A percentile compares a stretch with the other conserved stretches of the same genome.
Conservation (phyloP, 2,113 vertebrate species). For the Pangasianodon gigas region DNA sequence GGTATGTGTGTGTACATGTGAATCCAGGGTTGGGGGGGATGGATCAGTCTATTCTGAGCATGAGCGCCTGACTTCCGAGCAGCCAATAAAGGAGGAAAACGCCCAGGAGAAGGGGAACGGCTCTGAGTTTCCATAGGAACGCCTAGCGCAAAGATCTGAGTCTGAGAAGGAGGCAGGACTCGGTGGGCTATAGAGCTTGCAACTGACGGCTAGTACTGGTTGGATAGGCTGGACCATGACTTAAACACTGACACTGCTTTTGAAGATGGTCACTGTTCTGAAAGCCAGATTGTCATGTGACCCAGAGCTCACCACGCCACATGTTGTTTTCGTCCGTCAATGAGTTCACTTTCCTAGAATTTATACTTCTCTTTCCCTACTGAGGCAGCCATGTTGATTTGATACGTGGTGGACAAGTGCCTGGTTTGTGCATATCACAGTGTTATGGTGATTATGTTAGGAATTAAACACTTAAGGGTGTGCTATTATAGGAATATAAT, state of each 20-base stretch:
- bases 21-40: constrained; percentile 30
- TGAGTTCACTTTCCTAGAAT: constrained; percentile 16
- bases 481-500: neutral
- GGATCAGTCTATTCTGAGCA: constrained; percentile 59
- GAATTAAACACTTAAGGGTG: neutral
- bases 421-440: neutral
- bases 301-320: neutral
- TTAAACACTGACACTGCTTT: constrained; percentile 30
- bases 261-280: constrained; percentile 18
- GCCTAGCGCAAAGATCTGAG: constrained; percentile 45
- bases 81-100: constrained; percentile 61
- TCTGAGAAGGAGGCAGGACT: constrained; percentile 46
- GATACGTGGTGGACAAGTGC: neutral
- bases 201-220: constrained; percentile 45
- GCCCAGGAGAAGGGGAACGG: constrained; percentile 46
- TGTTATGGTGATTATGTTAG: neutral
- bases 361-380: neutral
- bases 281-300: constrained; percentile 49
- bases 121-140: constrained; percentile 59
- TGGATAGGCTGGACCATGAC: constrained; percentile 35
- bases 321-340: constrained; percentile 5
- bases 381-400: neutral
- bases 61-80: constrained; percentile 52
- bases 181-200: constrained; percentile 35
- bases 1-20: neutral